phyloP scores from a whole-genome alignment of 2,797 vertebrate genomes.

The Brotogeris chrysoptera region DNA sequence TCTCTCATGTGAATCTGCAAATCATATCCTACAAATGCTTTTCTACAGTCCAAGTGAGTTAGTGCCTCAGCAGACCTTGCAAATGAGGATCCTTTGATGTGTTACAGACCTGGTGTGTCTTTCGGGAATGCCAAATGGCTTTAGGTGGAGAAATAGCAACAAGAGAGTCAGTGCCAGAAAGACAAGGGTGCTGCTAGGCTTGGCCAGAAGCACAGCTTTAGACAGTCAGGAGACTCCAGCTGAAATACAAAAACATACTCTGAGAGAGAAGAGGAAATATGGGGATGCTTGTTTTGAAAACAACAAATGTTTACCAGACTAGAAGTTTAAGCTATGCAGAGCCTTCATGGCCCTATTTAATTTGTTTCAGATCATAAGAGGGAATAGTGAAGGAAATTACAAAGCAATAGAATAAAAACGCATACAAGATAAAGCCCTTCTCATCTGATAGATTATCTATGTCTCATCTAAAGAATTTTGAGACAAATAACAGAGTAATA shows the following conservation, averaged over 20 bases:
- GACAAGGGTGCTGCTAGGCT: neutral
- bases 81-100: neutral
- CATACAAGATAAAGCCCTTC: slow-evolving; percentile 15
- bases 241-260: neutral
- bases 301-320: neutral
- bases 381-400: slow-evolving; percentile 39
- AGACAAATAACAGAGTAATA: slow-evolving; percentile 49
- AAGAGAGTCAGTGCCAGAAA: neutral
- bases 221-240: neutral
- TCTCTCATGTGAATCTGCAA: neutral
- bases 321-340: neutral
- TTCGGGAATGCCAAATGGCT: neutral
- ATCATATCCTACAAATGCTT: neutral
- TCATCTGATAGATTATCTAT: slow-evolving; percentile 45
- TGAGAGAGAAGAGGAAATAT: neutral
- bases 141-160: neutral
- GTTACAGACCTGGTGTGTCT: neutral
- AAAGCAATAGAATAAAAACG: slow-evolving; percentile 48
- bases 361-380: slow-evolving; percentile 1
- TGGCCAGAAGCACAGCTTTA: neutral
- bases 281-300: neutral
- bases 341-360: neutral
- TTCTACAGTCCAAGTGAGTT: neutral
- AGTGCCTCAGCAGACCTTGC: neutral
- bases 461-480: slow-evolving; percentile 41